Base-by-base conservation (phyloP, 2,113 vertebrate genomes). In the Toxotes chatareus region DNA sequence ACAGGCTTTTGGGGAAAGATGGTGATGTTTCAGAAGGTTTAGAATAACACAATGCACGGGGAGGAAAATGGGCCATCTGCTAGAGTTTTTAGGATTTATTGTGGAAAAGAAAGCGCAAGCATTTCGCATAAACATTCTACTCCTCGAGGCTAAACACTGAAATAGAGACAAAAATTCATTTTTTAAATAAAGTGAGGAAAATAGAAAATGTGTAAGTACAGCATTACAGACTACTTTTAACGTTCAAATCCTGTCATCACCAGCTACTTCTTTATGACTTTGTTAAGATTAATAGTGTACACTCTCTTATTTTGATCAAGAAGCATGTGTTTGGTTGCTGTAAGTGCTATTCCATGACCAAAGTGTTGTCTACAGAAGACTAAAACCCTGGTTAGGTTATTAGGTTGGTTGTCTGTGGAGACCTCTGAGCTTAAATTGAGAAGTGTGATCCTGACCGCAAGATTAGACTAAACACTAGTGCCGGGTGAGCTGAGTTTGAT, bases 31-130 rank as follows among this genome's bases (percentile, higher is more conserved):
- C 70, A 47, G 21, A 56, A 19, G 59, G 12, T 73, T 78, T 40
- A 44, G 42, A 75, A 76, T 70, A 63, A 72, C 42, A 76, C 47
- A 56, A 57, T 61, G 32, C 10, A 13, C 16, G 44, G 13, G 23
- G 56, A 40, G 21, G n/a, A 83, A 81, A 80, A 60, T 77, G 23
- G 59, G 62, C 69, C 59, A 81, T 65, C 78, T 76, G 73, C 63
- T 69, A n/a, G 14, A 38, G n/a, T 70, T 68, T 73, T 71, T 14
- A 63, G 51, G 38, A 71, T 76, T 57, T 72, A 71, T 57, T 79
- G 34, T 31, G 42, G n/a, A 62, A 61, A 59, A 59, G 16, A 68
- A 59, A 56, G 32, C 23, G 40, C 34, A 55, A 5, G 32, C 13
- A 64, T 71, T 27, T 76, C 34, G 9, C 70, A 75, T 72, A 19